Evolutionary conservation across 2,797 vertebrate species (phyloP).

Genomic region (Tapera naevia): DNA sequence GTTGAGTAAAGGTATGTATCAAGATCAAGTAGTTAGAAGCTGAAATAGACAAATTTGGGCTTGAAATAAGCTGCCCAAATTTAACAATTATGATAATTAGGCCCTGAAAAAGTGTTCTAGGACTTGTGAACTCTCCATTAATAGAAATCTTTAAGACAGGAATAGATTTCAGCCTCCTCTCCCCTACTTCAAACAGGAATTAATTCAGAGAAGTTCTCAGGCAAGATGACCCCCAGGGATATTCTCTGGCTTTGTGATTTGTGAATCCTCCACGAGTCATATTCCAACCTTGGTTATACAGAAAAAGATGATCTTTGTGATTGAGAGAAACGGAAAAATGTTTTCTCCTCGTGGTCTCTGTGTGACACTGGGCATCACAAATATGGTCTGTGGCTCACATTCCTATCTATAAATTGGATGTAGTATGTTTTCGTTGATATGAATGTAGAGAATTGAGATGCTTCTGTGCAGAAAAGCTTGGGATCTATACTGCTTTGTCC

Average conservation of each 20-base stretch:
- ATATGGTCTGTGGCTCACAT: neutral
- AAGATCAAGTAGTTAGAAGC: neutral
- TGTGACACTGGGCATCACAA: neutral
- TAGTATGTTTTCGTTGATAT: neutral
- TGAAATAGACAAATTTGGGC: neutral
- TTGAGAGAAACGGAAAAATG: neutral
- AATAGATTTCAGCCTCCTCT: neutral
- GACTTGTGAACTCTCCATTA: neutral
- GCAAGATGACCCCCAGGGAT: neutral
- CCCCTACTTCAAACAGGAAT: neutral
- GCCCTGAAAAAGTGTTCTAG: slow-evolving; percentile 1
- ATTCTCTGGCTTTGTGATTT: neutral
- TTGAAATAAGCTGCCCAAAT: neutral
- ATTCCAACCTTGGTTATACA: neutral
- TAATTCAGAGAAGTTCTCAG: slow-evolving; percentile 5
- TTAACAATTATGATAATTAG: slow-evolving; percentile 11
- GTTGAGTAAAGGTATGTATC: neutral
- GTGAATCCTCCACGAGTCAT: neutral
- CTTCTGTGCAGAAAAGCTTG: neutral
- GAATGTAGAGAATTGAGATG: neutral
- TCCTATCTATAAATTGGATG: neutral
- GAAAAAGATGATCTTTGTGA: neutral
- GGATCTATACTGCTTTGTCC: neutral
- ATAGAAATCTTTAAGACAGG: slow-evolving; percentile 20
- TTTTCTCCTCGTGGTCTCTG: neutral